Conservation (phyloP, 2,113 vertebrate genomes). For the Nesogale talazaci region DNA sequence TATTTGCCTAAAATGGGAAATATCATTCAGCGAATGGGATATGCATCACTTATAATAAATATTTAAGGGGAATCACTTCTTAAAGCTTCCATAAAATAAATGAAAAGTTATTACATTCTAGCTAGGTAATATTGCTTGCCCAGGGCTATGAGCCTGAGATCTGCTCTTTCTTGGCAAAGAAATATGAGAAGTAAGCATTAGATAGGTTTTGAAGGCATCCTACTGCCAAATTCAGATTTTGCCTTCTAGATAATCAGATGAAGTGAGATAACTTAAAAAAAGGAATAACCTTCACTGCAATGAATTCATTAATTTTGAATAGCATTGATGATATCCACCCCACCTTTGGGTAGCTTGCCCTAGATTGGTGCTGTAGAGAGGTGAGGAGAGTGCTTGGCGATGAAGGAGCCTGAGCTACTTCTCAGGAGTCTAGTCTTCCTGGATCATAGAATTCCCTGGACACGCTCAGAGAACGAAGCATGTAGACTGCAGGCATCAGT, state of each 20-base stretch:
- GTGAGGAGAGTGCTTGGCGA: background rate
- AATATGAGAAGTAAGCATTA: background rate
- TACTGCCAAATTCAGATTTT: conserved; percentile 6
- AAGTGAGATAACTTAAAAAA: conserved; percentile 58
- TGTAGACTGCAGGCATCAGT: no score
- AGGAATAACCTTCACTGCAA: conserved; percentile 47
- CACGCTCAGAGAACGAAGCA: background rate
- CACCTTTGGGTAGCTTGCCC: conserved; percentile 5
- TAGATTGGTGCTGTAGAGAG: background rate
- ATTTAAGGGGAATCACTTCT: conserved; percentile 56
- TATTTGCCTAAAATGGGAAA: background rate
- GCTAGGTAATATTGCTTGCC: conserved; percentile 6
- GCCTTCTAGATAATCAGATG: conserved; percentile 23
- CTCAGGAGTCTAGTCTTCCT: background rate
- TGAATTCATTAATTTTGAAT: conserved; percentile 26
- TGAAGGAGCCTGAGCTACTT: background rate
- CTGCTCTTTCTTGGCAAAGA: background rate
- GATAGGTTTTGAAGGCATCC: conserved; percentile 10
- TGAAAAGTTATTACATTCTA: conserved; percentile 8
- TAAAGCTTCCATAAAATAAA: conserved; percentile 35
- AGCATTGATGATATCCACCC: background rate
- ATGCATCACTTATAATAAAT: conserved; percentile 21
- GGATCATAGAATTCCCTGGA: background rate
- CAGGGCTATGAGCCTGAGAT: conserved; percentile 42
- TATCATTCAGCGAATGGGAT: conserved; percentile 34